A percentile compares a stretch with the other conserved stretches of the same genome.
phyloP scores from a whole-genome alignment of 1,140 invertebrate genomes.

The Psilanteris sp. region DNA sequence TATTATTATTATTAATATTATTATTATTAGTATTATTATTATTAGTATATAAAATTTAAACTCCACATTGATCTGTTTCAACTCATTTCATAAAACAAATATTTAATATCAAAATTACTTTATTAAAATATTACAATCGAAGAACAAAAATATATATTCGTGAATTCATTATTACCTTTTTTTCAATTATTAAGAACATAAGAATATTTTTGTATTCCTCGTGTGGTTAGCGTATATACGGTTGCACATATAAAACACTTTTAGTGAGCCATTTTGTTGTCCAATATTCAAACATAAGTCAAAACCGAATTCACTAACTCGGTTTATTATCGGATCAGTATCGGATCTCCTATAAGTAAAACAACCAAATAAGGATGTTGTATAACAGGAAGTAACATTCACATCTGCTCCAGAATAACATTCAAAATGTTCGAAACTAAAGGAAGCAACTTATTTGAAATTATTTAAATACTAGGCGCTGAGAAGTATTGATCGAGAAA shows the following conservation, averaged over 20 bases:
- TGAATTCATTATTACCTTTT: too few species aligned
- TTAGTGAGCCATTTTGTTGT: slow-evolving; percentile 44
- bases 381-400: slow-evolving; percentile 29
- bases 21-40: too few species aligned
- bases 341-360: slow-evolving; percentile 45
- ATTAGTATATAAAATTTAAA: too few species aligned
- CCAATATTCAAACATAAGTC: slow-evolving; percentile 44
- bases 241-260: slow-evolving; percentile 21
- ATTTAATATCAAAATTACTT: too few species aligned
- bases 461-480: slow-evolving; percentile 25
- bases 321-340: slow-evolving; percentile 56
- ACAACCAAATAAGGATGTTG: slow-evolving; percentile 42
- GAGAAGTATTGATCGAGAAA: slow-evolving; percentile 22
- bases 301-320: slow-evolving; percentile 48
- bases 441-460: slow-evolving; percentile 24
- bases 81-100: too few species aligned
- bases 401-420: slow-evolving; percentile 12
- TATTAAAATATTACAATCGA: too few species aligned
- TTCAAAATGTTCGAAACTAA: slow-evolving; percentile 12
- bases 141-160: too few species aligned
- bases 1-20: too few species aligned
- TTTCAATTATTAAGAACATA: too few species aligned
- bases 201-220: too few species aligned
- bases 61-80: too few species aligned
- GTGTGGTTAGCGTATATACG: not conserved